Evolutionary conservation across 37 sponge, comb jelly and placozoan species (phyloP), one percentile per base, ranked within the genome.

Genomic region (Chondrilla cf. caribensis): DNA sequence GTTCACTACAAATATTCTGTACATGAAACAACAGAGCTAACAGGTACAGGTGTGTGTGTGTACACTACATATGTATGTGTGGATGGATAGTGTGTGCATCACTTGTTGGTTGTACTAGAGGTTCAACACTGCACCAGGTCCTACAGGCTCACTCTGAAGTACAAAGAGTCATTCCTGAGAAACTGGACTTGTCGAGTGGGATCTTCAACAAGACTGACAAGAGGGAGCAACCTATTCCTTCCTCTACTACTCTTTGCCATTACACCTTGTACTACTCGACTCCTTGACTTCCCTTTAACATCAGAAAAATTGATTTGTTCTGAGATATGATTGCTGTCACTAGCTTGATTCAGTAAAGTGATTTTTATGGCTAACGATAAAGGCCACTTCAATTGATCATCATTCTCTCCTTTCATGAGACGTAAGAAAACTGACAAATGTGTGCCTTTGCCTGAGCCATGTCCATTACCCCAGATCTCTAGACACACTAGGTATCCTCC

Each of bases 101-200:
- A n/a, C n/a, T n/a, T n/a, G n/a, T n/a, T n/a, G n/a, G n/a, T n/a
- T n/a, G n/a, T n/a, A n/a, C n/a, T n/a, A n/a, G n/a, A n/a, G n/a
- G n/a, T n/a, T n/a, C n/a, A n/a, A n/a, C n/a, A n/a, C n/a, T n/a
- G n/a, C n/a, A n/a, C n/a, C n/a, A n/a, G n/a, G n/a, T n/a, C n/a
- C n/a, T n/a, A n/a, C n/a, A n/a, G n/a, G n/a, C n/a, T n/a, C n/a
- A 88, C 76, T 22, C 80, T 78, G 51, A 88, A 88, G 60, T 60
- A 84, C 4, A 88, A 39, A 42, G 47, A 38, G 55, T 83, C 89
- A 60, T 87, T 80, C 33, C 76, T 82, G 54, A 87, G 44, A 33
- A 75, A 81, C 57, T 82, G 82, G 39, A 76, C 70, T 9, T 64
- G 44, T 32, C 77, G 42, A 11, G 4, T 60, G 35, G 51, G 24